Evolutionary conservation across 2,113 vertebrate species (phyloP), one percentile per base, ranked within the genome.

Genomic region (Nestor notabilis): DNA sequence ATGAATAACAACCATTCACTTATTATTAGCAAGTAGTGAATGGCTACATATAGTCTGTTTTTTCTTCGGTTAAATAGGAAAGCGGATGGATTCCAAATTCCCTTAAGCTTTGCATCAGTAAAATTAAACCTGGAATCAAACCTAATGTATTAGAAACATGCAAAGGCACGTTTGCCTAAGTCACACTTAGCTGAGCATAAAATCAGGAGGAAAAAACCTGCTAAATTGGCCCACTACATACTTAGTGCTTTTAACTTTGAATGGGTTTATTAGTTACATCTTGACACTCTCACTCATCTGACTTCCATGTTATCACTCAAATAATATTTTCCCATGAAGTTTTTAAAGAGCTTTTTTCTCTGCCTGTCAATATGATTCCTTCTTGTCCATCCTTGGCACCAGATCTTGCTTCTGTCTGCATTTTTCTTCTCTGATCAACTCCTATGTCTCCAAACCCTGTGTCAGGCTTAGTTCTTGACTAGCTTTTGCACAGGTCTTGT

Each of bases 81-180:
- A 69, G 44, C 43, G 24, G 27, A 9, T 9, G 10, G 33, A 74
- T 89, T 96, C 41, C 46, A 81, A 89, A 87, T 81, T 93, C n/a
- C 17, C n/a, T 83, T 77, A 81, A 81, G 46, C 49, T 91, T 83
- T 70, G 21, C 14, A 87, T 61, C 24, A 66, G 25, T 89, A 91
- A 94, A 91, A 92, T 86, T 83, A 91, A 94, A 91, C 18, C 31
- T 20, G 65, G 80, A 77, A 52, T 84, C 35, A 74, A 92, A 83
- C 11, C 63, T 55, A 61, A 87, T 56, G 13, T 17, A 63, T 74
- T 86, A 81, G 81, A 94, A 92, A 80, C 50, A 91, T 41, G n/a
- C 53, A 83, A 80, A 83, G 24, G 13, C 58, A 74, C 1, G 1
- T 60, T 81, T 89, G 44, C 31, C n/a, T 65, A 81, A 69, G 21